These are phyloP conservation scores for Mormyrus iriodes DNA, from an alignment of 2,113 vertebrate species.

Conservation along the genomic window DNA sequence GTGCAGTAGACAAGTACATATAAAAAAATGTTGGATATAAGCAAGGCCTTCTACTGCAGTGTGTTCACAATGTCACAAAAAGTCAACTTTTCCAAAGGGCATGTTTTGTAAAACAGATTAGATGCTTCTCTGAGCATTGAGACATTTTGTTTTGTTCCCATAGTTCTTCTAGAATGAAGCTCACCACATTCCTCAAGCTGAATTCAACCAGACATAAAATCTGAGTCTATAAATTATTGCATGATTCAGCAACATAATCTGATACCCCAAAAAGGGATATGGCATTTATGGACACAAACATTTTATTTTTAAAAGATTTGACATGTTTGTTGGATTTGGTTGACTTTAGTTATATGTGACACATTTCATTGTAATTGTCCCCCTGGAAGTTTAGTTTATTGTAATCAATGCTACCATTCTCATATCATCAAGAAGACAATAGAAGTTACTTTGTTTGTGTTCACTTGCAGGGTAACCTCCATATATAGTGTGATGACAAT, in stretches of 20 bases:
- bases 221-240: neutral
- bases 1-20: neutral
- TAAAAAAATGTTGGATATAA: neutral
- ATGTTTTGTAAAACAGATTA: neutral
- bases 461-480: neutral
- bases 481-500: neutral
- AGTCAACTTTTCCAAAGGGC: neutral
- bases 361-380: neutral
- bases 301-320: constrained; percentile 11
- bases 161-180: neutral
- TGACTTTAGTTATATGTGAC: neutral
- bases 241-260: neutral
- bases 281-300: neutral
- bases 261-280: neutral
- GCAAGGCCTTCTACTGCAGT: neutral
- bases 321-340: neutral
- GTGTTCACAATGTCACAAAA: neutral
- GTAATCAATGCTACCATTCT: neutral
- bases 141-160: neutral
- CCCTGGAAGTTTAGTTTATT: neutral
- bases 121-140: constrained; percentile 5
- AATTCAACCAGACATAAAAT: neutral
- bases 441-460: neutral
- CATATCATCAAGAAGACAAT: neutral
- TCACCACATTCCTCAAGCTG: neutral